A percentile compares a stretch with the other conserved stretches of the same genome.
phyloP scores from a whole-genome alignment of 1,140 invertebrate genomes.

The Eueides isabella region DNA sequence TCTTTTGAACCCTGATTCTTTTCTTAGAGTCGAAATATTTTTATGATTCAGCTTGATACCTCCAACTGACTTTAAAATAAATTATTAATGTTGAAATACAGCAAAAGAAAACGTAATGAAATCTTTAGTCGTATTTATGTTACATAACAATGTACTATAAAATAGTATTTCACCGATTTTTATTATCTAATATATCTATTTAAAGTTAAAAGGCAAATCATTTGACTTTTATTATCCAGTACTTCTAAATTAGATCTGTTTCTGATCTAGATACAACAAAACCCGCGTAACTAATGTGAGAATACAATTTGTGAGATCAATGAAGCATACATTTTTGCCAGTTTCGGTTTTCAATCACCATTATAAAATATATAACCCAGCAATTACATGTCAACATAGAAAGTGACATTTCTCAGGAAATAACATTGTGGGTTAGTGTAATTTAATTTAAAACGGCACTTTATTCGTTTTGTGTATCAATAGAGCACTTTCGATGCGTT shows the following conservation, averaged over 20 bases:
- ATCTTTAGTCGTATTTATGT: neutral
- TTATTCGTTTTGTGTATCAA: neutral
- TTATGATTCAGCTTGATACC: no score
- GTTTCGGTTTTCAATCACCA: slow-evolving; percentile 4
- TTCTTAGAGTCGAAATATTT: no score
- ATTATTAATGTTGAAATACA: no score
- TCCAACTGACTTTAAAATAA: no score
- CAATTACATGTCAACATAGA: slow-evolving; percentile 16
- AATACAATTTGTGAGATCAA: slow-evolving; percentile 52
- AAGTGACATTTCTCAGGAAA: slow-evolving; percentile 15
- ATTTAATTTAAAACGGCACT: slow-evolving; percentile 1
- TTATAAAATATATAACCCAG: neutral
- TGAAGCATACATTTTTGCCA: slow-evolving; percentile 35
- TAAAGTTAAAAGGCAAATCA: neutral
- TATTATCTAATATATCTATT: neutral
- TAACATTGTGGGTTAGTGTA: neutral
- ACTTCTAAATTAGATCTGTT: neutral
- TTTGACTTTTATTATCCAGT: neutral
- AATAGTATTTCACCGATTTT: neutral
- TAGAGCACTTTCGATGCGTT: neutral
- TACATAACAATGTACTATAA: neutral
- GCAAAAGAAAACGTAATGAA: neutral
- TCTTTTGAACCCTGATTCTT: no score
- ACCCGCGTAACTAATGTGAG: slow-evolving; percentile 38
- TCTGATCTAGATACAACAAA: slow-evolving; percentile 14